Conservation (phyloP, 2,888 invertebrate species). For the Orthosia gothica region DNA sequence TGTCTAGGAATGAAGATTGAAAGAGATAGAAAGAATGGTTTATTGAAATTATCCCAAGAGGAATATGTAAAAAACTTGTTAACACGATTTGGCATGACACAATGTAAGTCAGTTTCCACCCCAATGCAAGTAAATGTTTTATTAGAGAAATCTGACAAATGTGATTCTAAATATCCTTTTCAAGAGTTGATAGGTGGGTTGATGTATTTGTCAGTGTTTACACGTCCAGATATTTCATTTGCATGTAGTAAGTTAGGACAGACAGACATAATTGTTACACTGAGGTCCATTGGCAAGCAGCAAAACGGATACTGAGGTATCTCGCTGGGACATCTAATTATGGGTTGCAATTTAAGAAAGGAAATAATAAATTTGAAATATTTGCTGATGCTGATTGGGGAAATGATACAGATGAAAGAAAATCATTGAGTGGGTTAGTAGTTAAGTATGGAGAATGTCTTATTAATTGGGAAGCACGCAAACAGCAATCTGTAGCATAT, state of each 20-base stretch:
- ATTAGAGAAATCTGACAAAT: conserved; percentile 3
- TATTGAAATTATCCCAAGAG: background rate
- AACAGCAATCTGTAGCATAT: conserved; percentile 20
- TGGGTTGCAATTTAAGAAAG: conserved; percentile 13
- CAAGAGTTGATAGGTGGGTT: conserved; percentile 14
- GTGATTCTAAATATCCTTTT: conserved; percentile 7
- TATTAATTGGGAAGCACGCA: conserved; percentile 9
- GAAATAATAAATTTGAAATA: conserved; percentile 4
- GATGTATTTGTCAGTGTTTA: conserved; percentile 6
- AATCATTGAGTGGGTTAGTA: conserved; percentile 6
- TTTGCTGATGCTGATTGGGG: conserved; percentile 12
- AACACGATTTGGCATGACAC: background rate
- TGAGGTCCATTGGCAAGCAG: conserved; percentile 20
- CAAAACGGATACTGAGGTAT: conserved; percentile 1
- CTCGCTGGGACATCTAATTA: background rate
- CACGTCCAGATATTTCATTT: conserved; percentile 6
- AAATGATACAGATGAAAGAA: conserved; percentile 8
- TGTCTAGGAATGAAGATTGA: conserved; percentile 12
- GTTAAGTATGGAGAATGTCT: conserved; percentile 3
- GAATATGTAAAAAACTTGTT: background rate
- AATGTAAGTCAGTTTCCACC: background rate
- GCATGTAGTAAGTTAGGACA: conserved; percentile 9
- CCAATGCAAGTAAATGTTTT: conserved; percentile 18
- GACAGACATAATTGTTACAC: background rate
- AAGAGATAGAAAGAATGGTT: conserved; percentile 6